Conservation (phyloP, 2,797 vertebrate genomes). For the Spondyliosoma cantharus region DNA sequence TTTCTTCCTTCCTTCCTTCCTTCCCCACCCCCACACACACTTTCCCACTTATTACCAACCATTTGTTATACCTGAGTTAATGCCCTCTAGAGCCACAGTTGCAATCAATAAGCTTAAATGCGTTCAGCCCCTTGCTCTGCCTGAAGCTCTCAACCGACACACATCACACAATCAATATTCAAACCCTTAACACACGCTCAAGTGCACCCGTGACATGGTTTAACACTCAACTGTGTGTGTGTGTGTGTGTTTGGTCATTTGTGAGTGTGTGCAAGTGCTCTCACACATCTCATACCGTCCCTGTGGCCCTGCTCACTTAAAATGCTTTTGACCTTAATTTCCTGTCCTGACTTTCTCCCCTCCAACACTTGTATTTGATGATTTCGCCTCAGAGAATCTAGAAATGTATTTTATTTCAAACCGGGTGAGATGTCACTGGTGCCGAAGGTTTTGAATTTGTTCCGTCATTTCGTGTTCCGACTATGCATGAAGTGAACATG, state of each 20-base stretch:
- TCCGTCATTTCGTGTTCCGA: neutral
- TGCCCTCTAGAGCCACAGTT: conserved; percentile 32
- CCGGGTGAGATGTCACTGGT: neutral
- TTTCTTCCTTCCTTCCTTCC: neutral
- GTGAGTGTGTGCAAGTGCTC: neutral
- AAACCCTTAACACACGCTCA: conserved; percentile 45
- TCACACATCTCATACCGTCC: neutral
- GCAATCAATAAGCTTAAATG: conserved; percentile 59
- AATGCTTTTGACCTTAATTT: conserved; percentile 36
- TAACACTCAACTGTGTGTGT: conserved; percentile 45
- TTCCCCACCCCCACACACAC: conserved; percentile 1
- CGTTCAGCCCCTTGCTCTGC: conserved; percentile 23
- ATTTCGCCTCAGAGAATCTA: neutral
- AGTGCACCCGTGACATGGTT: conserved; percentile 52
- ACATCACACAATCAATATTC: conserved; percentile 56
- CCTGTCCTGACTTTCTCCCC: neutral
- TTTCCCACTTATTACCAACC: neutral
- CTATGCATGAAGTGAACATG: neutral
- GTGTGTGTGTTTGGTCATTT: neutral
- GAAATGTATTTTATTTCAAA: neutral
- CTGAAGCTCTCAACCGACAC: conserved; percentile 31
- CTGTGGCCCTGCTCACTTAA: conserved; percentile 2
- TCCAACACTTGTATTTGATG: neutral
- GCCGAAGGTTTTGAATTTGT: neutral
- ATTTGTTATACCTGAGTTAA: conserved; percentile 42